Base-by-base conservation (phyloP, 2,797 vertebrate species). In the Xenops minutus region DNA sequence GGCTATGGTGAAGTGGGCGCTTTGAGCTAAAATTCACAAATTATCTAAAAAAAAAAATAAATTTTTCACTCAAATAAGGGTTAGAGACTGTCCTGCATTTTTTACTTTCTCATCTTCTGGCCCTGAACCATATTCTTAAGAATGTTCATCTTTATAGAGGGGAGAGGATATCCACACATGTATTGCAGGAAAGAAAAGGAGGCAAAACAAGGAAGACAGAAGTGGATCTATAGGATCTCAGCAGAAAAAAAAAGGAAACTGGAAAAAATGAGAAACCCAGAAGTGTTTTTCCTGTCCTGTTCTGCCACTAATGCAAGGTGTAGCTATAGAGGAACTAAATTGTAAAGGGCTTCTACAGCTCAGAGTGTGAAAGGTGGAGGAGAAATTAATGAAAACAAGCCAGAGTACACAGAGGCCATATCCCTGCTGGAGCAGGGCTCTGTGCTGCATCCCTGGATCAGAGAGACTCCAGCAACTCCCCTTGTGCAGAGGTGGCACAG, bases 361-460 rank as follows among this genome's bases (percentile, higher is more conserved):
- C 48, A 2, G 0, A 2, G 36, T 18, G 15, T n/a, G 39, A 76
- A 43, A 30, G 52, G 6, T 61, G 56, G 52, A 66, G 37, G 46
- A 71, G 62, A 49, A 66, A 15, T 1, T 49, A 69, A 55, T 27
- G 46, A 10, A 30, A 49, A 22, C 18, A 6, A 29, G n/a, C 14
- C 7, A 0, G 19, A 5, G n/a, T n/a, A 41, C 11, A 2, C 41
- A 43, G 72, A 68, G 23, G 26, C 16, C 1, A 0, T 23, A 5
- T 29, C 22, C 76, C 29, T 56, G 75, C n/a, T 41, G 52, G 29
- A 46, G 41, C 29, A n/a, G 63, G 48, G 14, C 59, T 30, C 3
- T 2, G 21, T 32, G 39, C 6, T 7, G 10, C 20, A 17, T 29
- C 39, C 5, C 34, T 34, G 59, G 29, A 12, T 20, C 0, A 1